Evolutionary conservation across 2,113 vertebrate species (phyloP).

Genomic region (Dermatemys mawii): DNA sequence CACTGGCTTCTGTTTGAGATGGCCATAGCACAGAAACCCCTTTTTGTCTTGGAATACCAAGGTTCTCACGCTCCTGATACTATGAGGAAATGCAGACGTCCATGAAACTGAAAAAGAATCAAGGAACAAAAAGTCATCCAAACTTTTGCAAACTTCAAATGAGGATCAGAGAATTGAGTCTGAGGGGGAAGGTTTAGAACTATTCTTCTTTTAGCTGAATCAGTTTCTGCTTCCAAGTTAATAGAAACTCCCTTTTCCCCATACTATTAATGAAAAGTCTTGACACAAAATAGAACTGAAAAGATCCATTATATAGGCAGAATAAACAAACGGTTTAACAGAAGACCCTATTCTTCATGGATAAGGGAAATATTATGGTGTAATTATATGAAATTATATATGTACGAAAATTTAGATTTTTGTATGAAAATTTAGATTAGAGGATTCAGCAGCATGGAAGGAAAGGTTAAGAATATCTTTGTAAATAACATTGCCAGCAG

Average conservation of each 20-base stretch:
- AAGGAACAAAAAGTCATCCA: background rate
- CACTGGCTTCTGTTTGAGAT: background rate
- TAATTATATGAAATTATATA: too few relatives aligned
- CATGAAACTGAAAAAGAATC: background rate
- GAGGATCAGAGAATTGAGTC: background rate
- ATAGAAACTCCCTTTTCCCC: background rate
- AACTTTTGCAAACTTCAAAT: background rate
- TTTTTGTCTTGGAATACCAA: background rate
- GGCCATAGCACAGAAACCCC: background rate
- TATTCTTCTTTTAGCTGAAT: background rate
- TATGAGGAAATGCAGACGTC: background rate
- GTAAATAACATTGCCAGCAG: background rate
- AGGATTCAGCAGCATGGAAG: background rate
- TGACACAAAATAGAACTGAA: background rate
- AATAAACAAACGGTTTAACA: background rate
- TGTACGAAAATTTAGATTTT: background rate
- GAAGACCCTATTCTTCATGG: slow-evolving; percentile 8
- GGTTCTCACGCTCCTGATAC: background rate
- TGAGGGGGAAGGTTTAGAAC: background rate
- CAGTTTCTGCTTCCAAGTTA: background rate
- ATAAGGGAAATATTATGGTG: background rate
- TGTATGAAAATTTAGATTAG: background rate
- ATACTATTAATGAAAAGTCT: background rate
- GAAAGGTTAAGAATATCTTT: background rate
- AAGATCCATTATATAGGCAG: background rate